Evolutionary conservation across 1,140 invertebrate species (phyloP).

Genomic region (Belonocnema kinseyi): DNA sequence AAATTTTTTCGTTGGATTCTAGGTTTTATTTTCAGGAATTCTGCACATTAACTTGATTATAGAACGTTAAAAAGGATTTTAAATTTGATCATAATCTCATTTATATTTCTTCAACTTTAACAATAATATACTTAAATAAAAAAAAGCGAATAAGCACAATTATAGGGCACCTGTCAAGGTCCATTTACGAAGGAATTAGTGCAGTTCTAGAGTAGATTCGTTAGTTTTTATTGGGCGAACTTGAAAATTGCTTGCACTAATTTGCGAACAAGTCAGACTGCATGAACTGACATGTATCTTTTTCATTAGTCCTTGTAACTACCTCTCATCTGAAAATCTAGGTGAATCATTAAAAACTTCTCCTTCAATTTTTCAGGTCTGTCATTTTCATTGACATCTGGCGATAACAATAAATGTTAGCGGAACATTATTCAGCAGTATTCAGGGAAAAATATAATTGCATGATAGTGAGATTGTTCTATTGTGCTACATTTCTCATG

Average conservation of each 20-base stretch:
- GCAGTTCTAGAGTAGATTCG: neutral
- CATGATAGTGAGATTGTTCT: neutral
- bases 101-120: no score
- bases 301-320: neutral
- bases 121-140: no score
- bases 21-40: no score
- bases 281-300: neutral
- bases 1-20: no score
- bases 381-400: neutral
- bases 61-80: no score
- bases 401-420: neutral
- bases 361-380: neutral
- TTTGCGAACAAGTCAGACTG: neutral
- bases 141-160: no score
- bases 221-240: neutral
- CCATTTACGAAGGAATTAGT: neutral
- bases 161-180: no score
- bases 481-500: conserved; percentile 2
- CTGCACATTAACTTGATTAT: no score
- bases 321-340: conserved; percentile 26
- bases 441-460: neutral
- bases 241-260: conserved; percentile 10
- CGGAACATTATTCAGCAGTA: conserved; percentile 13
- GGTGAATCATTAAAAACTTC: conserved; percentile 8
- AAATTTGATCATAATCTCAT: no score